A percentile compares a stretch with the other conserved stretches of the same genome.
Evolutionary conservation across 2,888 invertebrate species (phyloP).

Genomic region (Gasteruption jaculator): DNA sequence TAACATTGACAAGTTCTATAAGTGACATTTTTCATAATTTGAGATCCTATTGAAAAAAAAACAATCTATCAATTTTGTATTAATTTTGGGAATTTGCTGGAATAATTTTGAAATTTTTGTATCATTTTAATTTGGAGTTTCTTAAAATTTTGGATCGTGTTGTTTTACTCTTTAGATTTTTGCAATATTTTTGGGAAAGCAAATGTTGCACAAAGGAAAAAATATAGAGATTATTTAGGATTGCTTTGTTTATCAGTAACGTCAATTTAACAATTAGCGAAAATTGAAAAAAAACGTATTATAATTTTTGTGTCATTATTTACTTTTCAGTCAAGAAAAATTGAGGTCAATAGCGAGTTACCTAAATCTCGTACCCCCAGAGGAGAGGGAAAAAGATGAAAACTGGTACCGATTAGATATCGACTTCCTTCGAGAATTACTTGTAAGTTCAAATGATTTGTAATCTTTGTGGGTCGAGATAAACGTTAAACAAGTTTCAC

Average conservation of each 20-base stretch:
- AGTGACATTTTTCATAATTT: too few species aligned
- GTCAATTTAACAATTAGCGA: too few species aligned
- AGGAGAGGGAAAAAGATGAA: slow-evolving; percentile 63
- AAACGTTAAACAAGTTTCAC: slow-evolving; percentile 5
- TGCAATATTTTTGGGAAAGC: neutral
- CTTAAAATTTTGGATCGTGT: neutral
- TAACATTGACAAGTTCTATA: too few species aligned
- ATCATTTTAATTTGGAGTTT: neutral
- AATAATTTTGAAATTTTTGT: neutral
- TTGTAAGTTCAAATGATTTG: slow-evolving; percentile 62
- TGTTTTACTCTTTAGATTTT: neutral
- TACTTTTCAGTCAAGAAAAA: slow-evolving; percentile 63
- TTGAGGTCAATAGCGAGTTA: slow-evolving; percentile 83
- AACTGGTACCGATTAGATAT: slow-evolving; percentile 78
- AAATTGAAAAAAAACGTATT: too few species aligned
- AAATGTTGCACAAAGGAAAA: slow-evolving; percentile 7
- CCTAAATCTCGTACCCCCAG: slow-evolving; percentile 78
- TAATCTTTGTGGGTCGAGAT: too few species aligned
- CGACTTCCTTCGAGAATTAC: slow-evolving; percentile 76
- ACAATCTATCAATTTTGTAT: slow-evolving; percentile 7
- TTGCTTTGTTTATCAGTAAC: neutral
- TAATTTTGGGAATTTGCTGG: neutral
- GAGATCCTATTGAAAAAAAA: too few species aligned
- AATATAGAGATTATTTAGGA: slow-evolving; percentile 3
- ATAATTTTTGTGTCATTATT: slow-evolving; percentile 13